Evolutionary conservation across 2,797 vertebrate species (phyloP), one percentile per base, ranked within the genome.

Genomic region (Pangasius djambal): DNA sequence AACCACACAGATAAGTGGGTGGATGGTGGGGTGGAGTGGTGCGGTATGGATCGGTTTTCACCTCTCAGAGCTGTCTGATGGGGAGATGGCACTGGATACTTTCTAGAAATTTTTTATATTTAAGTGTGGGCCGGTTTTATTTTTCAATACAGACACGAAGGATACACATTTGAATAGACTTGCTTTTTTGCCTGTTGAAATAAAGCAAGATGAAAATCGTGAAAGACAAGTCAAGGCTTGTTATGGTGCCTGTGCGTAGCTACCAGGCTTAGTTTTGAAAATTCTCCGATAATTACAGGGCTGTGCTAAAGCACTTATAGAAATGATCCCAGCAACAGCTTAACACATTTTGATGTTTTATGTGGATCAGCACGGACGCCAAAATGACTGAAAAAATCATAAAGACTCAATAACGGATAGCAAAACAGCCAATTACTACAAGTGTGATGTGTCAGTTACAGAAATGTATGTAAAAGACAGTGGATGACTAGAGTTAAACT

Each of bases 11-110:
- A 87, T 86, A 91, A 48, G 52, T 20, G 61, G 70, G 59, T 37
- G 52, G 31, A 37, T n/a, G 77, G 37, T 48, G 69, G 31, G 34
- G 12, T 18, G 52, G 16, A 31, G 7, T 9, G 50, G 25, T 34
- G 88, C 63, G 87, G 86, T 59, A 70, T 65, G 89, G 88, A 89
- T 87, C 87, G 86, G 67, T 87, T 85, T 83, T 87, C 16, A 88
- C 86, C 81, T 88, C 61, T 87, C 34, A 84, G 87, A 57, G 79
- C 81, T 87, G 83, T 55, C 77, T 57, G 81, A 86, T 83, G 52
- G 48, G 72, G 74, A 88, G 34, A 74, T 61, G 22, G 28, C n/a
- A n/a, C 22, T 18, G 22, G 40, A 52, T 10, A 40, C 31, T 40
- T 82, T 48, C 40, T 25, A 84, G 40, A 52, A 52, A 9, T 13